Evolutionary conservation across 2,113 vertebrate species (phyloP).

Genomic region (Pluvialis apricaria): DNA sequence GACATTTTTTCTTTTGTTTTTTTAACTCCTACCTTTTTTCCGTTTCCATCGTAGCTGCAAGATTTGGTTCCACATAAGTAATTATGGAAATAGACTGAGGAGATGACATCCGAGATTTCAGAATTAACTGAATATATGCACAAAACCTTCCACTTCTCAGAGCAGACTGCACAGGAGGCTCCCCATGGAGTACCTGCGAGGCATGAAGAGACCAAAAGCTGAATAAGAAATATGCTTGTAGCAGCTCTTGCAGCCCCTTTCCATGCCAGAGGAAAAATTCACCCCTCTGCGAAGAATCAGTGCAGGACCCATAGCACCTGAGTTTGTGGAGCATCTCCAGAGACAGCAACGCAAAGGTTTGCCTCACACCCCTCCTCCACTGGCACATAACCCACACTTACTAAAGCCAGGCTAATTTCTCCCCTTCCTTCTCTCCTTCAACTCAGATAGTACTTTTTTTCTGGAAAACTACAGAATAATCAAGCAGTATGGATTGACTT

Average conservation of each 20-base stretch:
- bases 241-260: neutral
- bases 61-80: neutral
- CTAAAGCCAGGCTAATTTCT: neutral
- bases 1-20: neutral
- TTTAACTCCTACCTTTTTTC: neutral
- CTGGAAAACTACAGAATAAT: neutral
- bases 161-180: neutral
- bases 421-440: neutral
- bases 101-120: constrained; percentile 25
- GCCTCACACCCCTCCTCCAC: neutral
- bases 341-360: neutral
- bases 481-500: neutral
- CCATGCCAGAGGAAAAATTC: neutral
- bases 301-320: neutral
- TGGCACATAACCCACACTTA: neutral
- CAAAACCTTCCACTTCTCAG: neutral
- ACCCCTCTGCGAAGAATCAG: neutral
- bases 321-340: neutral
- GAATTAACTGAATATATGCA: constrained; percentile 41
- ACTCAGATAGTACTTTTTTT: neutral
- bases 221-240: neutral
- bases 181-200: neutral
- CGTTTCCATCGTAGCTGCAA: neutral
- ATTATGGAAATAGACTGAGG: constrained; percentile 29
- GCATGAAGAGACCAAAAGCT: neutral